These are phyloP conservation scores for Anarsia innoxiella DNA, from an alignment of 2,888 invertebrate genomes.

Conservation along the genomic window DNA sequence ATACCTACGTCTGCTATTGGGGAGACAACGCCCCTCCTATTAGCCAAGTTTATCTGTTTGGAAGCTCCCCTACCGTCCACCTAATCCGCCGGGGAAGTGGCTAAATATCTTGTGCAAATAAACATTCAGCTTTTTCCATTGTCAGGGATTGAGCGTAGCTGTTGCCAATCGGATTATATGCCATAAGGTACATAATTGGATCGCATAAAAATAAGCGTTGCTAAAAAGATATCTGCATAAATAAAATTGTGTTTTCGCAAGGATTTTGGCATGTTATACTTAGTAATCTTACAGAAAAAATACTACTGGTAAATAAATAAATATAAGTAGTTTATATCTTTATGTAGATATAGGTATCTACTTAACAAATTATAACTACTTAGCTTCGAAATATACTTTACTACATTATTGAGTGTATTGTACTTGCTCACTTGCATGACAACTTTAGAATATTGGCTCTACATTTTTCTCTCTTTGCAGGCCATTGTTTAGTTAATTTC, in stretches of 20 bases:
- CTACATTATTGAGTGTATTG: too few relatives aligned
- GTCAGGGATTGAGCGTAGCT: slow-evolving; percentile 54
- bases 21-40: slow-evolving; percentile 62
- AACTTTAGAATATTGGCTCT: too few relatives aligned
- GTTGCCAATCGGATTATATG: slow-evolving; percentile 65
- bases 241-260: too few relatives aligned
- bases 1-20: slow-evolving; percentile 33
- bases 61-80: slow-evolving; percentile 51
- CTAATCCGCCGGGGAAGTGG: slow-evolving; percentile 71
- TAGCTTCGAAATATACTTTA: too few relatives aligned
- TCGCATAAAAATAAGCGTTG: slow-evolving; percentile 50
- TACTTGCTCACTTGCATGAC: too few relatives aligned
- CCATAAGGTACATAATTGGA: slow-evolving; percentile 51
- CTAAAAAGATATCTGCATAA: too few relatives aligned
- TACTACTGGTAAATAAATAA: too few relatives aligned
- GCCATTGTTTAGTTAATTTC: neutral
- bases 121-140: slow-evolving; percentile 65
- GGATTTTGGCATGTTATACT: too few relatives aligned
- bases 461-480: neutral
- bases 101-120: slow-evolving; percentile 75
- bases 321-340: too few relatives aligned
- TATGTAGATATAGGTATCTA: too few relatives aligned
- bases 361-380: too few relatives aligned
- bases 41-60: slow-evolving; percentile 58
- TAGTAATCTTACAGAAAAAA: too few relatives aligned